A percentile compares a stretch with the other conserved stretches of the same genome.
These are phyloP conservation scores for Acipenser ruthenus DNA, from an alignment of 2,797 vertebrate species.

Conservation along the genomic window DNA sequence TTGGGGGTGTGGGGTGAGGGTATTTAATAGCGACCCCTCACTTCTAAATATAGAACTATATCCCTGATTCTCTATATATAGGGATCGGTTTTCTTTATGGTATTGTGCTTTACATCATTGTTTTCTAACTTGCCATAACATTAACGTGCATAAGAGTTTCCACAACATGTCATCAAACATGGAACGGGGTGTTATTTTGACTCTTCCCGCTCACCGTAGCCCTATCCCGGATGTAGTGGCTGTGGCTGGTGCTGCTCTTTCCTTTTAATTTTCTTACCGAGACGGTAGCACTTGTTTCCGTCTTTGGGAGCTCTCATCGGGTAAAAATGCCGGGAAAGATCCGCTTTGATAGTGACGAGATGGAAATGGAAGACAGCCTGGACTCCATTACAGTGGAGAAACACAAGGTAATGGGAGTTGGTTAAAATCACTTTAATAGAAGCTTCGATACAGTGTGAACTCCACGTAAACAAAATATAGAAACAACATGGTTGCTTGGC, in stretches of 20 bases:
- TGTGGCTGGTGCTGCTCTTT: background rate
- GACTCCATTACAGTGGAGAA: slow-evolving; percentile 30
- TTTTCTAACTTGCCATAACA: no score
- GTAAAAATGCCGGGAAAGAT: slow-evolving; percentile 53
- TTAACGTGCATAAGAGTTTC: no score
- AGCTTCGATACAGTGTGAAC: background rate
- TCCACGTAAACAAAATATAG: background rate
- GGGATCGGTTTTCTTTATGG: no score
- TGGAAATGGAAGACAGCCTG: slow-evolving; percentile 28
- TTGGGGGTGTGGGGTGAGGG: no score
- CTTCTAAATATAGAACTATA: no score
- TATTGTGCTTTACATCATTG: no score
- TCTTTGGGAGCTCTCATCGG: slow-evolving; percentile 2
- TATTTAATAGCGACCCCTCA: no score
- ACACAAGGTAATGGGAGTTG: slow-evolving; percentile 31
- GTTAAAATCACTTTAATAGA: background rate
- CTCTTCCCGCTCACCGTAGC: background rate
- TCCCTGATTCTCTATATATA: no score
- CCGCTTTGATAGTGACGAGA: slow-evolving; percentile 34
- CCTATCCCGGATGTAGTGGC: no score
- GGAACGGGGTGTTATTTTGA: background rate
- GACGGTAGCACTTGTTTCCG: background rate
- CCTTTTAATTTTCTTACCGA: slow-evolving; percentile 4
- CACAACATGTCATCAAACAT: no score
- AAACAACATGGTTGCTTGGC: background rate